Evolutionary conservation across 64 coral and sea anemone genomes (phyloP).

Genomic region (Montipora cactus): DNA sequence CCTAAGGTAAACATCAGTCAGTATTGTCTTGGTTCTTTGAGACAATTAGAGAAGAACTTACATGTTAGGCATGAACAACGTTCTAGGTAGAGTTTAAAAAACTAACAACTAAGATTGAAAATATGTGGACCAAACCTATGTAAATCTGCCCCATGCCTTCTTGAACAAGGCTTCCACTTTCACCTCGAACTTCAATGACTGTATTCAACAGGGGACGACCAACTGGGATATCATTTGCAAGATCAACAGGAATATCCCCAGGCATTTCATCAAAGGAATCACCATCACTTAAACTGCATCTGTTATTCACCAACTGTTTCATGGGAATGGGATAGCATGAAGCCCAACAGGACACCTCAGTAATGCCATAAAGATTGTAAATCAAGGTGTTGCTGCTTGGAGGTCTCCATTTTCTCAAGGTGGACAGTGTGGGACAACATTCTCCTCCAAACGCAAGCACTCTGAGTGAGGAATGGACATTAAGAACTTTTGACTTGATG

Average conservation of each 20-base stretch:
- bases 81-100: too few relatives aligned
- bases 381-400: constrained; percentile 60
- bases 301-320: constrained; percentile 36
- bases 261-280: not conserved
- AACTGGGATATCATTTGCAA: constrained; percentile 48
- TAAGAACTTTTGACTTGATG: constrained; percentile 76
- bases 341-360: constrained; percentile 95
- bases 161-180: constrained; percentile 29
- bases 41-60: too few relatives aligned
- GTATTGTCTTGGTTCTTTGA: too few relatives aligned
- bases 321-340: constrained; percentile 75
- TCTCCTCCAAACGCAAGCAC: constrained; percentile 93
- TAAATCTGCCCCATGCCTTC: constrained; percentile 83
- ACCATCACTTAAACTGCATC: not conserved
- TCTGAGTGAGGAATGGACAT: constrained; percentile 64
- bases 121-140: constrained; percentile 65
- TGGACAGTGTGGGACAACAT: constrained; percentile 66
- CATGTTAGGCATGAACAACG: too few relatives aligned
- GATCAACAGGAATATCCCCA: not conserved
- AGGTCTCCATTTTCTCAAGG: constrained; percentile 80
- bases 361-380: constrained; percentile 93
- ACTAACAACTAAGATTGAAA: too few relatives aligned
- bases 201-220: constrained; percentile 73
- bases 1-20: too few relatives aligned
- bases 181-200: constrained; percentile 70